Conservation (phyloP, 2,888 invertebrate genomes). For the Melanostoma scalare region DNA sequence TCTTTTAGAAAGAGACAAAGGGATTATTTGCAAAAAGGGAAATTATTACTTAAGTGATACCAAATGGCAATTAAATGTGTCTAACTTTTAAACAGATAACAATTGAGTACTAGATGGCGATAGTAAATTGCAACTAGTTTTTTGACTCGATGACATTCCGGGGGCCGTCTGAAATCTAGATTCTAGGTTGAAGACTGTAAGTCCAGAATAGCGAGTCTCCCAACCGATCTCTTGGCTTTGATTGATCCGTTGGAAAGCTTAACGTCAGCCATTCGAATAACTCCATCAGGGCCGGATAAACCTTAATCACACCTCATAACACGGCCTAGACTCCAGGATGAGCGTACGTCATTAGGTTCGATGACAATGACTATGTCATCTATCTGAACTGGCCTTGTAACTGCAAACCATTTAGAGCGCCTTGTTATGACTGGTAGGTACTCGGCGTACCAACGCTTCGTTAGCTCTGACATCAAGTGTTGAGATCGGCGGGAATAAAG, state of each 20-base stretch:
- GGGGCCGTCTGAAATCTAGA: constrained; percentile 22
- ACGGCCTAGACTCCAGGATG: background rate
- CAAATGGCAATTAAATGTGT: too few species aligned
- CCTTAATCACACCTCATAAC: background rate
- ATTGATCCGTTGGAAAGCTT: background rate
- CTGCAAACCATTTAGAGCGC: background rate
- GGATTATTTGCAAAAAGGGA: too few species aligned
- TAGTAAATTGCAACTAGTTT: too few species aligned
- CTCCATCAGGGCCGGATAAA: constrained; percentile 5
- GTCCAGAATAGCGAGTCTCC: constrained; percentile 23
- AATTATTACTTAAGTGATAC: too few species aligned
- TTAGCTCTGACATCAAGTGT: constrained; percentile 16
- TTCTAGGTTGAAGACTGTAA: constrained; percentile 15
- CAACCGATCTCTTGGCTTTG: constrained; percentile 13
- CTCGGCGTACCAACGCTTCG: constrained; percentile 9
- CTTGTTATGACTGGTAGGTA: constrained; percentile 9
- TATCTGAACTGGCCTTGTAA: background rate
- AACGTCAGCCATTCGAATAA: constrained; percentile 4
- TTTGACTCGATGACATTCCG: constrained; percentile 1
- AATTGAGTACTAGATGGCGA: too few species aligned
- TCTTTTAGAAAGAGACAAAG: too few species aligned
- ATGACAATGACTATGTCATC: background rate
- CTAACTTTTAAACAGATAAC: too few species aligned
- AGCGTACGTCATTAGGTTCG: constrained; percentile 1
- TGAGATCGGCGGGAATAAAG: background rate